Conservation (phyloP, 2,888 invertebrate genomes). For the Epinotia nisella region DNA sequence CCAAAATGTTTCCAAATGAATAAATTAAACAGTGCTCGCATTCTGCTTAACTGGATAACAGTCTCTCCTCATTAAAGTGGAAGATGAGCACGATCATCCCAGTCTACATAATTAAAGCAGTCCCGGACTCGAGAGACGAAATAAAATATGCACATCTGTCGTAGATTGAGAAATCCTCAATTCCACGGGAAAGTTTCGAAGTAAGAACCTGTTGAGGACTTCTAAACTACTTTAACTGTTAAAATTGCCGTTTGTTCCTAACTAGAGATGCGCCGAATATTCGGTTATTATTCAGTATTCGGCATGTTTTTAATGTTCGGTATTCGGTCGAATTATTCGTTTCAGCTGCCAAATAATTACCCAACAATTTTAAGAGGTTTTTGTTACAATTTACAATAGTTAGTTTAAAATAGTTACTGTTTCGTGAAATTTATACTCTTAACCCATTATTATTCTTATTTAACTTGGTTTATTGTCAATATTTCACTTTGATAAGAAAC, state of each 20-base stretch:
- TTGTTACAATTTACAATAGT: too few species aligned
- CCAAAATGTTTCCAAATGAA: conserved; percentile 25
- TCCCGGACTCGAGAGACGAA: conserved; percentile 50
- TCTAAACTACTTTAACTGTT: conserved; percentile 56
- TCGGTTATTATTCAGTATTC: too few species aligned
- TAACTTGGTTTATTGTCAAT: too few species aligned
- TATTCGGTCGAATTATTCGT: too few species aligned
- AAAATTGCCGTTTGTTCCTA: conserved; percentile 53
- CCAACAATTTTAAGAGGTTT: too few species aligned
- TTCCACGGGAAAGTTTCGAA: conserved; percentile 61
- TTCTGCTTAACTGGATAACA: conserved; percentile 42
- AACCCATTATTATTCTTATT: too few species aligned
- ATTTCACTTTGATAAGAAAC: too few species aligned
- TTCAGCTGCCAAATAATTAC: too few species aligned
- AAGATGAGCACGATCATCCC: conserved; percentile 43
- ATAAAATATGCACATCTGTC: conserved; percentile 75
- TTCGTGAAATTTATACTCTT: too few species aligned
- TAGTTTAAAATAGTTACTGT: too few species aligned
- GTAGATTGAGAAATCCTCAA: conserved; percentile 61
- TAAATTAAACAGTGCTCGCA: conserved; percentile 26
- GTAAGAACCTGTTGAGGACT: conserved; percentile 68
- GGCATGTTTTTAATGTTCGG: too few species aligned
- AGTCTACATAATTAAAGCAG: conserved; percentile 71
- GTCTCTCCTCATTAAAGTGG: conserved; percentile 41
- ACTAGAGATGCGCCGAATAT: too few species aligned